A percentile compares a stretch with the other conserved stretches of the same genome.
Evolutionary conservation across 2,113 vertebrate genomes (phyloP).

Genomic region (Pampusana beccarii): DNA sequence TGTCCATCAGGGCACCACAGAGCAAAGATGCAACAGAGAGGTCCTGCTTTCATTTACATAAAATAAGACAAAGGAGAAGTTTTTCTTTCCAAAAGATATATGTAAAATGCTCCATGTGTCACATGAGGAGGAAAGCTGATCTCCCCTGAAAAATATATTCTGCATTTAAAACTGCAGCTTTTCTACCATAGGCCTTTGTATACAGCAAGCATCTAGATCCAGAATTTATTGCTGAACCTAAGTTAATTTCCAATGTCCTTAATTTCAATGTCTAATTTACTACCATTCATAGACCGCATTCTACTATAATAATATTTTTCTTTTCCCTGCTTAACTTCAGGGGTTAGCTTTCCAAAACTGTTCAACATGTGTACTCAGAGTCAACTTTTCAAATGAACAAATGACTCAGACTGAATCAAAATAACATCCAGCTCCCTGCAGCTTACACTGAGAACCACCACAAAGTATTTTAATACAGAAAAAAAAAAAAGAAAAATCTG

Average conservation of each 20-base stretch:
- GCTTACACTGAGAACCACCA: neutral
- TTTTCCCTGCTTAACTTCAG: neutral
- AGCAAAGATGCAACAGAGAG: neutral
- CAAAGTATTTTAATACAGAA: neutral
- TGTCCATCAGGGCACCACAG: neutral
- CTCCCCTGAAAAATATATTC: neutral
- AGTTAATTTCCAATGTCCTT: neutral
- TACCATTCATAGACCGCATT: neutral
- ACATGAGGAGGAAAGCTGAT: neutral
- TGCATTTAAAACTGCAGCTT: neutral
- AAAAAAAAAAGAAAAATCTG: neutral
- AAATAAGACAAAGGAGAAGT: neutral
- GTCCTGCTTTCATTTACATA: neutral
- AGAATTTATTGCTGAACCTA: neutral
- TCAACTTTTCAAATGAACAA: neutral
- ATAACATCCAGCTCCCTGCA: neutral
- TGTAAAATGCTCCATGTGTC: neutral
- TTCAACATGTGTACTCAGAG: neutral
- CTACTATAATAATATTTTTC: neutral
- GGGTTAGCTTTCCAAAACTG: neutral
- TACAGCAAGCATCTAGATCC: neutral
- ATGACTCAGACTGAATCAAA: neutral
- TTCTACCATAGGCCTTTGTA: rapidly evolving
- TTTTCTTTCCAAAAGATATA: neutral
- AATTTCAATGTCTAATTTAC: neutral